phyloP scores from a whole-genome alignment of 2,888 invertebrate genomes.

The Pherbina coryleti region DNA sequence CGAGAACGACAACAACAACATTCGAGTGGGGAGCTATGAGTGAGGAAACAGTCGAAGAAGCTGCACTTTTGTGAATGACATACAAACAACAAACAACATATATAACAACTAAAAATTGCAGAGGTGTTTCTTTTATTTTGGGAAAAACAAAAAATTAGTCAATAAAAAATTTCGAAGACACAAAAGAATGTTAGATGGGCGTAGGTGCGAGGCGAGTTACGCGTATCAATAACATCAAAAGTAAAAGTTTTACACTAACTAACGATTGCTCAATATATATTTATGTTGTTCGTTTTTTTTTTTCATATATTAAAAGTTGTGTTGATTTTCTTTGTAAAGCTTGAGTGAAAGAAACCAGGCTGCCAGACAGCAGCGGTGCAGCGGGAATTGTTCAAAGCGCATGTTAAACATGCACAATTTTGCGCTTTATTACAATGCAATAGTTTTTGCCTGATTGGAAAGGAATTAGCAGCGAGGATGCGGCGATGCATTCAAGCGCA shows the following conservation, averaged over 20 bases:
- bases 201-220: slow-evolving; percentile 20
- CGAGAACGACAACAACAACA: slow-evolving; percentile 19
- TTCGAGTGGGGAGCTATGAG: not conserved
- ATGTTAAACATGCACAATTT: slow-evolving; percentile 33
- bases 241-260: slow-evolving; percentile 27
- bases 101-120: slow-evolving; percentile 46
- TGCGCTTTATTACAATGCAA: slow-evolving; percentile 18
- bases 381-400: not conserved
- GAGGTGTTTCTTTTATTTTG: slow-evolving; percentile 37
- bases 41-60: slow-evolving; percentile 31
- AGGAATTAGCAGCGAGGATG: slow-evolving; percentile 33
- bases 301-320: no score
- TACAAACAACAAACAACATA: slow-evolving; percentile 52
- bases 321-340: no score
- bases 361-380: not conserved
- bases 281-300: not conserved
- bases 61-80: slow-evolving; percentile 34
- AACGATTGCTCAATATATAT: slow-evolving; percentile 24
- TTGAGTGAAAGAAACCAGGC: not conserved
- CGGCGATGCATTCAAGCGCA: slow-evolving; percentile 42
- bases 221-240: slow-evolving; percentile 27
- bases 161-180: not conserved
- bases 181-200: not conserved
- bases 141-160: slow-evolving; percentile 8
- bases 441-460: slow-evolving; percentile 36